Conservation (phyloP, 2,888 invertebrate genomes). For the Athetis lepigone region DNA sequence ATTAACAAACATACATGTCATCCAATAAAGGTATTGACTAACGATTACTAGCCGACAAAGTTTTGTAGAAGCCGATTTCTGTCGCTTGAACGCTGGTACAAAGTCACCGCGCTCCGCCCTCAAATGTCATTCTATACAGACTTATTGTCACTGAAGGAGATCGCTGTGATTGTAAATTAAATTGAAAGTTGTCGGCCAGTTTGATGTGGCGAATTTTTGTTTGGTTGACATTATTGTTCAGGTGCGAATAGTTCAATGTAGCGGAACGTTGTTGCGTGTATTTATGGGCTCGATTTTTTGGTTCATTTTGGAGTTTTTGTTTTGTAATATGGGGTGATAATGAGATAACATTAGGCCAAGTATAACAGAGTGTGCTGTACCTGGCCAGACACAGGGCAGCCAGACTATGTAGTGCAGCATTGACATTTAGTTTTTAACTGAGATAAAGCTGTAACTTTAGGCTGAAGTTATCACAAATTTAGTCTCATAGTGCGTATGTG, state of each 20-base stretch:
- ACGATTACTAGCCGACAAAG: slow-evolving; percentile 68
- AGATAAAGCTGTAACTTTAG: too few relatives aligned
- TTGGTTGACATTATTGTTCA: slow-evolving; percentile 71
- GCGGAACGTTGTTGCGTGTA: slow-evolving; percentile 47
- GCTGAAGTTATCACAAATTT: too few relatives aligned
- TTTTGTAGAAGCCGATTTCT: slow-evolving; percentile 60
- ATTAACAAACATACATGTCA: slow-evolving; percentile 72
- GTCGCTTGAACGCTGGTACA: slow-evolving; percentile 62
- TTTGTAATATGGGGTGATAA: not conserved
- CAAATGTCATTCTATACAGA: slow-evolving; percentile 44
- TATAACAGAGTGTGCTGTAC: not conserved
- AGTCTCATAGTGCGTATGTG: too few relatives aligned
- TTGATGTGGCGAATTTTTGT: slow-evolving; percentile 90
- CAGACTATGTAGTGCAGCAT: too few relatives aligned
- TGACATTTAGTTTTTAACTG: too few relatives aligned
- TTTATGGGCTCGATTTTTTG: slow-evolving; percentile 35
- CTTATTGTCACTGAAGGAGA: slow-evolving; percentile 40
- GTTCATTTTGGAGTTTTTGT: slow-evolving; percentile 24
- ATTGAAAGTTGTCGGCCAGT: slow-evolving; percentile 72
- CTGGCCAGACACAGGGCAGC: not conserved
- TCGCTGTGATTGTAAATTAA: slow-evolving; percentile 73
- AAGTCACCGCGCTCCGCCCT: slow-evolving; percentile 77
- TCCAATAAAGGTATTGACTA: slow-evolving; percentile 65
- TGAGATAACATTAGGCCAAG: not conserved
- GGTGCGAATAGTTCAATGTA: slow-evolving; percentile 48